phyloP scores from a whole-genome alignment of 2,888 invertebrate species.

The Allacma fusca region DNA sequence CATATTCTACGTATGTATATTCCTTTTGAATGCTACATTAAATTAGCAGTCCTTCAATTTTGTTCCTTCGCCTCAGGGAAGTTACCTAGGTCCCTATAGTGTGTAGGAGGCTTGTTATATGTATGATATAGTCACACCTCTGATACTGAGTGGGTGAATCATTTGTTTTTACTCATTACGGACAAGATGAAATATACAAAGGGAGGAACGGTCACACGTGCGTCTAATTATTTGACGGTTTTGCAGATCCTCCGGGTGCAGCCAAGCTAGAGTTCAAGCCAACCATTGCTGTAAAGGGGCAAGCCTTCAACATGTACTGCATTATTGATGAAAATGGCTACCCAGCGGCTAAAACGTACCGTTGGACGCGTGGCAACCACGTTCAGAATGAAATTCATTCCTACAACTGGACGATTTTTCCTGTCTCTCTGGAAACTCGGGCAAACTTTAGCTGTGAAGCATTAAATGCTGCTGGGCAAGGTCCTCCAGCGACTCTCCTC shows the following conservation, averaged over 20 bases:
- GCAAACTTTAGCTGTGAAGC: conserved; percentile 91
- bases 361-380: conserved; percentile 82
- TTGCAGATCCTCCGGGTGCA: conserved; percentile 83
- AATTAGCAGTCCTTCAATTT: too few relatives aligned
- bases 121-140: too few relatives aligned
- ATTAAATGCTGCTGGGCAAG: conserved; percentile 83
- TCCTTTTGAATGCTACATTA: too few relatives aligned
- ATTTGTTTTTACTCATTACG: too few relatives aligned
- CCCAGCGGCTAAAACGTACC: conserved; percentile 73
- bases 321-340: conserved; percentile 82
- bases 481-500: conserved; percentile 73
- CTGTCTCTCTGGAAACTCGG: conserved; percentile 83
- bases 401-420: conserved; percentile 80
- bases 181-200: too few relatives aligned
- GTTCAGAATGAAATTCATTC: conserved; percentile 78
- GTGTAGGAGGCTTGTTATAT: too few relatives aligned
- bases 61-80: too few relatives aligned
- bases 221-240: neutral
- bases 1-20: too few relatives aligned
- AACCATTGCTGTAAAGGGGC: conserved; percentile 80
- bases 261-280: conserved; percentile 79
- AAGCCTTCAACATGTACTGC: conserved; percentile 83
- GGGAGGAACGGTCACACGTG: neutral
- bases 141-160: too few relatives aligned
- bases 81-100: too few relatives aligned